Percentiles rank a stretch among this genome's conserved stretches.
phyloP scores from a whole-genome alignment of 1,140 invertebrate species.

The Bombus vancouverensis region DNA sequence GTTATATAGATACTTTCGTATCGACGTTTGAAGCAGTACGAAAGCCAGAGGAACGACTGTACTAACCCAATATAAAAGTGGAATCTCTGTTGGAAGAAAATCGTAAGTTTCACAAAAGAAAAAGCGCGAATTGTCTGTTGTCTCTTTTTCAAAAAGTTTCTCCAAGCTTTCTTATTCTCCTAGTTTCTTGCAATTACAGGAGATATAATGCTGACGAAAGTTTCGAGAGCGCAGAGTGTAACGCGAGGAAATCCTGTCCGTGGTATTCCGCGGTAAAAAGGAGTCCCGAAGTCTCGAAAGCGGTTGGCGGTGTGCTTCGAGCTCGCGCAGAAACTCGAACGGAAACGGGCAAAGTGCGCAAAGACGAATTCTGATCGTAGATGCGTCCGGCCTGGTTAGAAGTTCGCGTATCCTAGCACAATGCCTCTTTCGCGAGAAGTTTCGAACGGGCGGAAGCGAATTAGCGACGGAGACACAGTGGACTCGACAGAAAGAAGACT shows the following conservation, averaged over 20 bases:
- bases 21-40: background rate
- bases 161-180: conserved; percentile 4
- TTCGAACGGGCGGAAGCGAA: conserved; percentile 58
- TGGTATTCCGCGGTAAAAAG: conserved; percentile 38
- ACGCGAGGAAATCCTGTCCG: background rate
- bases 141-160: background rate
- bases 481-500: conserved; percentile 20
- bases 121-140: background rate
- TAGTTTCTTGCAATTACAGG: conserved; percentile 53
- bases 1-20: background rate
- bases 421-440: conserved; percentile 53
- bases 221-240: background rate
- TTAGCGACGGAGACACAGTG: conserved; percentile 44
- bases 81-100: background rate
- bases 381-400: conserved; percentile 16
- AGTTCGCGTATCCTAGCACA: conserved; percentile 25
- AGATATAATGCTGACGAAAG: conserved; percentile 12
- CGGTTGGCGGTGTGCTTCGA: too few relatives aligned
- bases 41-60: background rate
- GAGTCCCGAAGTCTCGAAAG: conserved; percentile 15
- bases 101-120: background rate
- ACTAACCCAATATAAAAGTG: background rate
- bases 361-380: conserved; percentile 27
- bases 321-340: conserved; percentile 4
- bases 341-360: conserved; percentile 32